A percentile compares a stretch with the other conserved stretches of the same genome.
Evolutionary conservation across 2,797 vertebrate species (phyloP).

Genomic region (Poeciliopsis turneri): DNA sequence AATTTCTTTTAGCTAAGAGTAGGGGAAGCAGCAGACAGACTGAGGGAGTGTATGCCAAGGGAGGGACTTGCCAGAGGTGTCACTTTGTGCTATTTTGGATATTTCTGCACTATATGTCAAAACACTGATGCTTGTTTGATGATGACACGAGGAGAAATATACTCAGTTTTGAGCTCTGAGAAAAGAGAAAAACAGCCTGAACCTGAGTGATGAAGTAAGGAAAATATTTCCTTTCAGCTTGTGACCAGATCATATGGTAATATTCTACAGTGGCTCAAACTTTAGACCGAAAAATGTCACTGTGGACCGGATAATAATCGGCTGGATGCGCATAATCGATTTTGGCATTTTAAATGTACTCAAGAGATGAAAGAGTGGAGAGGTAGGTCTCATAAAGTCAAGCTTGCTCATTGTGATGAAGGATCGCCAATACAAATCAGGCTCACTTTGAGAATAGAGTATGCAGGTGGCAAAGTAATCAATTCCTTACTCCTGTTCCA

Average conservation of each 20-base stretch:
- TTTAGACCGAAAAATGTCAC: constrained; percentile 2
- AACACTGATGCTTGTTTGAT: constrained; percentile 30
- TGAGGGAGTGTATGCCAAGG: constrained; percentile 16
- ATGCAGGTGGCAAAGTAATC: constrained; percentile 35
- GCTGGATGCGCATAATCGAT: constrained; percentile 29
- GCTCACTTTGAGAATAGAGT: constrained; percentile 34
- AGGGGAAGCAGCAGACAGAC: constrained; percentile 20
- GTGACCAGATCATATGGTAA: constrained; percentile 5
- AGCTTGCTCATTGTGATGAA: constrained; percentile 29
- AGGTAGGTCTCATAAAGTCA: constrained; percentile 40
- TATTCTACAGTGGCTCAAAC: constrained; percentile 11
- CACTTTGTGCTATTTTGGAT: constrained; percentile 42
- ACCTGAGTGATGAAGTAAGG: constrained; percentile 6
- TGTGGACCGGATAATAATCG: constrained; percentile 26
- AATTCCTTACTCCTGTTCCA: constrained; percentile 43
- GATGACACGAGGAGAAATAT: constrained; percentile 41
- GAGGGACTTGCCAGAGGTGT: constrained; percentile 49
- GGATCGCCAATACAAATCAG: constrained; percentile 30
- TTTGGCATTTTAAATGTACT: constrained; percentile 32
- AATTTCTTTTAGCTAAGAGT: constrained; percentile 34
- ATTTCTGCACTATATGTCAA: constrained; percentile 10
- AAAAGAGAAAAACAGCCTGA: constrained; percentile 11
- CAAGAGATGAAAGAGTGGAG: constrained; percentile 35
- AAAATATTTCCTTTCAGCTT: constrained; percentile 4
- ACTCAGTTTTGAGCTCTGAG: constrained; percentile 19